Evolutionary conservation across 2,113 vertebrate genomes (phyloP), one percentile per base, ranked within the genome.

Genomic region (Todiramphus chloris): DNA sequence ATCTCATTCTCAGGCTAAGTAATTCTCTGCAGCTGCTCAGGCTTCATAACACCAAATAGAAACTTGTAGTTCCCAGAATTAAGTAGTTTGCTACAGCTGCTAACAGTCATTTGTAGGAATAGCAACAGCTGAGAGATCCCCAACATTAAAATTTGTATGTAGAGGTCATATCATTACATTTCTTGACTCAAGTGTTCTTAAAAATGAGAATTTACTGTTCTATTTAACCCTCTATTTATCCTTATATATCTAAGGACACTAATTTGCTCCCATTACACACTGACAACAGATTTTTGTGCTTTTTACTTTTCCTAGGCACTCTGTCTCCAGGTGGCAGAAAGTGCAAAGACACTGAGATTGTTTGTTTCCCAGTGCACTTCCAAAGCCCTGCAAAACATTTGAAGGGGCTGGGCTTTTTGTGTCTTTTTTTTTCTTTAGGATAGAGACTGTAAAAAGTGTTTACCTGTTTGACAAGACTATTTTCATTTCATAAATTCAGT

Each of bases 1-100:
- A 39, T 43, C 30, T 83, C 43, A 11, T 20, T 90, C 80, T 41
- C 64, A 70, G 15, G n/a, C 72, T 72, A 64, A 63, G 12, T 35
- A 96, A 93, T 67, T 81, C 41, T 66, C 72, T 81, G 46, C 88
- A 97, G 76, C 88, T 94, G 76, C 39, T 89, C 3, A 0, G 43
- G 20, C 72, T 81, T 93, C 68, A 43, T 5, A 46, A 74, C 83
- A 88, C 16, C 43, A 64, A 81, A 83, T 6, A 83, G 27, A 23
- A 93, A 93, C 20, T 92, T 75, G 27, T 23, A 89, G 35, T 86
- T 96, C 68, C 79, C 77, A 87, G 60, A 94, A 94, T 59, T 86
- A 70, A 88, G 48, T 48, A 12, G 33, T 74, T 62, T 74, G 30
- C 68, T 75, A 20, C 80, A 87, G 74, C 69, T 91, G 74, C 69